Conservation (phyloP, 2,888 invertebrate genomes). For the Phyllotreta striolata region DNA sequence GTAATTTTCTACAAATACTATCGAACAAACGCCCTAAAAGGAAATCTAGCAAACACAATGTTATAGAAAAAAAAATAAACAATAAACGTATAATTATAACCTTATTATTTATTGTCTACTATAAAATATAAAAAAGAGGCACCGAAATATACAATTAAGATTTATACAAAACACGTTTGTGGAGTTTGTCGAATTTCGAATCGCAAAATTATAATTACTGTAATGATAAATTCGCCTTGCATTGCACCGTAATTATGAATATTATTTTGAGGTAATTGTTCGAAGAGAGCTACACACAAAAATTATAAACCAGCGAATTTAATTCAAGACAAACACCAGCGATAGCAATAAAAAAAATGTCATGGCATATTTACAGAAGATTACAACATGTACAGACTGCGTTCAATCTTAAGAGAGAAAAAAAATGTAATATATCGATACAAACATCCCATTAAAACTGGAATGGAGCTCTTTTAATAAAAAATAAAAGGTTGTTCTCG, state of each 20-base stretch:
- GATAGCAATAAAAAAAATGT: slow-evolving; percentile 38
- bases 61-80: slow-evolving; percentile 4
- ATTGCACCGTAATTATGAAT: too few relatives aligned
- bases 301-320: too few relatives aligned
- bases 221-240: too few relatives aligned
- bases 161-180: neutral
- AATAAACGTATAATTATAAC: slow-evolving; percentile 10
- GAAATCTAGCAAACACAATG: neutral
- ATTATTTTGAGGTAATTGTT: too few relatives aligned
- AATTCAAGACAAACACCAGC: slow-evolving; percentile 34
- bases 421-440: slow-evolving; percentile 54
- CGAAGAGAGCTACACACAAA: too few relatives aligned
- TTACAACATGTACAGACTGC: slow-evolving; percentile 61
- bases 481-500: slow-evolving; percentile 46
- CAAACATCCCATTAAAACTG: slow-evolving; percentile 63
- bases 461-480: slow-evolving; percentile 51
- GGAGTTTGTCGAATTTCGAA: slow-evolving; percentile 8
- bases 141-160: slow-evolving; percentile 5
- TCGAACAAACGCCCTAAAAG: slow-evolving; percentile 7
- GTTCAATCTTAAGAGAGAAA: slow-evolving; percentile 56
- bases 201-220: neutral
- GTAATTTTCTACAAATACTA: slow-evolving; percentile 54
- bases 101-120: slow-evolving; percentile 8
- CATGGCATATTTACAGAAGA: slow-evolving; percentile 54
- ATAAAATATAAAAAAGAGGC: slow-evolving; percentile 8